Base-by-base conservation (phyloP, 2,888 invertebrate genomes). In the Rutpela maculata region DNA sequence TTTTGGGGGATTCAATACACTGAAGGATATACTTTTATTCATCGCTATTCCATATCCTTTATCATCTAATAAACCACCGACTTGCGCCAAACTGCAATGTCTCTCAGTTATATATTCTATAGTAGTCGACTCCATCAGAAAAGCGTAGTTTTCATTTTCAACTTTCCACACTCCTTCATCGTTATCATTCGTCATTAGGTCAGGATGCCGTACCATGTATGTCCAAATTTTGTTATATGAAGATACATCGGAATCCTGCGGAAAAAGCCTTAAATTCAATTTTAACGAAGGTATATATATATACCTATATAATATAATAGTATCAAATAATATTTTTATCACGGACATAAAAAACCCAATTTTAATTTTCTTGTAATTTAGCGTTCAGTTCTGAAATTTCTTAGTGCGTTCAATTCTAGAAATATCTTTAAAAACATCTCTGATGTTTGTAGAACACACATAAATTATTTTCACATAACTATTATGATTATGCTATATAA, bases 41-140 rank as follows among this genome's bases (percentile, higher is more conserved):
- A 96, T 95, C 10, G 96, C 97, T 63, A 97, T 96, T 12, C 96
- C 97, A 85, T 97, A 97, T 71, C 96, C 96, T 89, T 97, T 97
- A 80, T 94, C 94, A 85, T 97, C 96, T 12, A 97, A 88, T 7
- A 94, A 90, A 0, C 94, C 94, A 0, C 96, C 95, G 11, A 95
- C 92, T 90, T 93, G 93, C 0, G 93, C 93, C 70, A 97, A 92
- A 76, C 94, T 93, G 87, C 97, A 97, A 79, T 95, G 92, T 80
- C 95, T 91, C 88, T 96, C 94, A 65, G 93, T 93, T 84, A 94
- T 93, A 88, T 97, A 98, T 88, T 98, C 97, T 77, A 98, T 95
- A 1, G 95, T 95, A 0, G 96, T 95, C 0, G 96, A 97, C 89
- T 98, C 98, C 95, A 97, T 97, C 26, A 98, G 90, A 89, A 94